phyloP scores from a whole-genome alignment of 2,888 invertebrate species.

The Euspilapteryx auroguttella region DNA sequence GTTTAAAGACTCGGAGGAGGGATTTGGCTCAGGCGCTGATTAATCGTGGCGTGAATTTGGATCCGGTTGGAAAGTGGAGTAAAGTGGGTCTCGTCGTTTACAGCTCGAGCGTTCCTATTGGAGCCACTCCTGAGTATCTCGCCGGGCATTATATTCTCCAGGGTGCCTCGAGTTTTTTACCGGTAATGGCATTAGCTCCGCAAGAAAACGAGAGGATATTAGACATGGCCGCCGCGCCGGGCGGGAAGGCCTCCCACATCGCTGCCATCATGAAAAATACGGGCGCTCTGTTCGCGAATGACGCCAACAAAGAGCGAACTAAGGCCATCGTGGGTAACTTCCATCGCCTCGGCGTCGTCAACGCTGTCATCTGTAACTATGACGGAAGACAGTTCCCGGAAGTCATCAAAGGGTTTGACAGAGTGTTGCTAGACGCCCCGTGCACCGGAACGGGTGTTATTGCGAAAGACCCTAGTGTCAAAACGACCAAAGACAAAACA shows the following conservation, averaged over 20 bases:
- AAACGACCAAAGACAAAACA: conserved; percentile 85
- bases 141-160: conserved; percentile 97
- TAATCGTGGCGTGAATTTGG: conserved; percentile 95
- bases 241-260: conserved; percentile 98
- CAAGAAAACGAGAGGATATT: conserved; percentile 93
- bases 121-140: conserved; percentile 98
- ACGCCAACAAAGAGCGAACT: conserved; percentile 85
- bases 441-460: conserved; percentile 98
- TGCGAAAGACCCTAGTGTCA: conserved; percentile 96
- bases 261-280: conserved; percentile 98
- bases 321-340: conserved; percentile 96
- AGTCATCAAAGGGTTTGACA: conserved; percentile 89
- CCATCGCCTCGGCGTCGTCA: conserved; percentile 93
- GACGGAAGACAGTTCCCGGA: conserved; percentile 88
- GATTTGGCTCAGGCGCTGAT: conserved; percentile 95
- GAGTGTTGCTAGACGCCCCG: conserved; percentile 95
- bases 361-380: conserved; percentile 85
- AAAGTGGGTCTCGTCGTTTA: conserved; percentile 97
- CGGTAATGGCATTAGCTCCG: conserved; percentile 97
- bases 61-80: conserved; percentile 98
- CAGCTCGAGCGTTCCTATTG: conserved; percentile 93
- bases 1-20: conserved; percentile 86
- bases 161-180: conserved; percentile 94
- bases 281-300: conserved; percentile 94
- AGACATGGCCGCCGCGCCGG: conserved; percentile 98